These are phyloP conservation scores for Caenorhabditis macrosperma DNA, from an alignment of 2,888 invertebrate species.

Conservation along the genomic window DNA sequence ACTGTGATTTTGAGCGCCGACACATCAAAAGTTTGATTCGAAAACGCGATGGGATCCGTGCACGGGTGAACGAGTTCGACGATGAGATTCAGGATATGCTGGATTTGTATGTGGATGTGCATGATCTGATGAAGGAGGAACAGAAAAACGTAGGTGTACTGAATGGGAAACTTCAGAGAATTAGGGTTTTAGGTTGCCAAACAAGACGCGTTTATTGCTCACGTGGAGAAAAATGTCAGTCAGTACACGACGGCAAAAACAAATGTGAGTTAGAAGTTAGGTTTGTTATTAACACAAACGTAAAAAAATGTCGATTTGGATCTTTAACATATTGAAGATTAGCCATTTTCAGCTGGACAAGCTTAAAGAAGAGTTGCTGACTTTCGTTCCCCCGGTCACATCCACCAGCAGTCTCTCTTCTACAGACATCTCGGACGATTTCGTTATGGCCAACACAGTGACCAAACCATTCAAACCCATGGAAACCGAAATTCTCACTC, in stretches of 20 bases:
- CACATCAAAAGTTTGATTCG: neutral
- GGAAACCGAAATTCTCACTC: neutral
- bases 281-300: neutral
- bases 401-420: neutral
- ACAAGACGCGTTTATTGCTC: neutral
- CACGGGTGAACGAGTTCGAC: neutral
- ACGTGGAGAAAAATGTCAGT: neutral
- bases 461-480: slow-evolving; percentile 5
- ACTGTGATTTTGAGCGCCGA: neutral
- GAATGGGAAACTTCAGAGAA: neutral
- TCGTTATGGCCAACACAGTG: neutral
- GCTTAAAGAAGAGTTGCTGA: neutral
- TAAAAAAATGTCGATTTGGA: neutral
- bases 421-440: neutral
- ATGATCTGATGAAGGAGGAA: slow-evolving; percentile 16
- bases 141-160: slow-evolving; percentile 1
- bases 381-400: neutral
- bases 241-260: neutral
- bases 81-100: slow-evolving; percentile 1
- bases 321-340: neutral
- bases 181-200: too few relatives aligned
- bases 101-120: slow-evolving; percentile 22
- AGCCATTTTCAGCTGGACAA: neutral
- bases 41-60: too few relatives aligned
- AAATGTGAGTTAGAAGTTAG: neutral